Conservation (phyloP, 2,797 vertebrate genomes). For the Agapornis canus region DNA sequence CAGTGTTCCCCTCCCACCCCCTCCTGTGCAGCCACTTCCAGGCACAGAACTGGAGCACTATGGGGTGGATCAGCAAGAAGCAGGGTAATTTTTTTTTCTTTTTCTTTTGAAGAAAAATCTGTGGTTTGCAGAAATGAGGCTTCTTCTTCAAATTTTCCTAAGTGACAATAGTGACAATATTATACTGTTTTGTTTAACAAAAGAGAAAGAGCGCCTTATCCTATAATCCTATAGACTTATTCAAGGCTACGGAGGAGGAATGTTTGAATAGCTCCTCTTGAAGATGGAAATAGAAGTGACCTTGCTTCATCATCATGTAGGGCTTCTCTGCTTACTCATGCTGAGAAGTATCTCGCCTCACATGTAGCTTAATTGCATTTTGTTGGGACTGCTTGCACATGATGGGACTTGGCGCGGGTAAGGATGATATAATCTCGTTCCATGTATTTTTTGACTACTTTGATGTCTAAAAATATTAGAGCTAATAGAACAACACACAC, state of each 20-base stretch:
- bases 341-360: not conserved
- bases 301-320: slow-evolving; percentile 41
- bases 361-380: slow-evolving; percentile 31
- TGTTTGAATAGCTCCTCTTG: not conserved
- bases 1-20: slow-evolving; percentile 93
- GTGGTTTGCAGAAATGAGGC: not conserved
- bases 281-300: slow-evolving; percentile 64
- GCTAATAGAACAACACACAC: not conserved
- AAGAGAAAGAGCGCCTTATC: not conserved
- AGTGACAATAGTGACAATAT: not conserved
- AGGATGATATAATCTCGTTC: slow-evolving; percentile 16
- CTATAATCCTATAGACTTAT: not conserved
- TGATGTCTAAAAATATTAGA: slow-evolving; percentile 53
- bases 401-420: not conserved
- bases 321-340: not conserved
- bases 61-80: slow-evolving; percentile 89
- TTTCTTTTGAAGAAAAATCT: not conserved
- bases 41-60: slow-evolving; percentile 96
- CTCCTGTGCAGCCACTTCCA: slow-evolving; percentile 93
- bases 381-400: not conserved
- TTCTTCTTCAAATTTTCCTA: not conserved
- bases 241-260: not conserved
- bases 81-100: slow-evolving; percentile 76
- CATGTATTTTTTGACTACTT: slow-evolving; percentile 48
- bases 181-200: not conserved